A percentile compares a stretch with the other conserved stretches of the same genome.
Evolutionary conservation across 1,140 invertebrate genomes (phyloP).

Genomic region (Heliconius hewitsoni): DNA sequence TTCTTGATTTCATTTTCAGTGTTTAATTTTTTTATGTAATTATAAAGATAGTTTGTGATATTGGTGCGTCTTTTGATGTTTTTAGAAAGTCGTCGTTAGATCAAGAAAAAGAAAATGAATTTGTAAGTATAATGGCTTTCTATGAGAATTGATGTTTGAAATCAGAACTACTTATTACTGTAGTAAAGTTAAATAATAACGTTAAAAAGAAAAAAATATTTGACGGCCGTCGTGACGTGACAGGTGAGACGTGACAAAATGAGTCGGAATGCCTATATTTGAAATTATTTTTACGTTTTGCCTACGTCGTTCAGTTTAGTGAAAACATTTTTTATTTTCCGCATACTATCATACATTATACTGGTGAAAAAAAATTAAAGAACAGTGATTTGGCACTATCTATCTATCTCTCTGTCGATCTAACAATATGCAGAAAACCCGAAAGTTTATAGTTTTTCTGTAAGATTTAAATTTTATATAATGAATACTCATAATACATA

Average conservation of each 20-base stretch:
- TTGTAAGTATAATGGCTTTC: not conserved
- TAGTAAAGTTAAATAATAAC: not conserved
- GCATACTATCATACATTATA: no score
- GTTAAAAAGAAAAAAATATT: not conserved
- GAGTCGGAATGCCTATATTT: not conserved
- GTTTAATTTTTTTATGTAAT: no score
- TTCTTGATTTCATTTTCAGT: no score
- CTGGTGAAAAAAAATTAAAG: no score
- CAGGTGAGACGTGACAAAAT: not conserved
- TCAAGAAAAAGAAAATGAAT: not conserved
- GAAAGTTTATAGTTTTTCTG: no score
- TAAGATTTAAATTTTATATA: no score
- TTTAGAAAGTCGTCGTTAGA: not conserved
- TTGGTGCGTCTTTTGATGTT: not conserved
- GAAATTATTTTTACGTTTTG: not conserved
- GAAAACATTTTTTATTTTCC: no score
- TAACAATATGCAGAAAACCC: not conserved
- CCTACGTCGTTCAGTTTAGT: not conserved
- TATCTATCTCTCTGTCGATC: no score
- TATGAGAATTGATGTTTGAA: not conserved
- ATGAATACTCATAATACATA: no score
- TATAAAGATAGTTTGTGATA: not conserved
- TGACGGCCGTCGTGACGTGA: not conserved
- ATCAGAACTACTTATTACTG: not conserved
- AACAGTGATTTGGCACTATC: no score